phyloP scores from a whole-genome alignment of 2,888 invertebrate species.

The Caradrina kadenii region DNA sequence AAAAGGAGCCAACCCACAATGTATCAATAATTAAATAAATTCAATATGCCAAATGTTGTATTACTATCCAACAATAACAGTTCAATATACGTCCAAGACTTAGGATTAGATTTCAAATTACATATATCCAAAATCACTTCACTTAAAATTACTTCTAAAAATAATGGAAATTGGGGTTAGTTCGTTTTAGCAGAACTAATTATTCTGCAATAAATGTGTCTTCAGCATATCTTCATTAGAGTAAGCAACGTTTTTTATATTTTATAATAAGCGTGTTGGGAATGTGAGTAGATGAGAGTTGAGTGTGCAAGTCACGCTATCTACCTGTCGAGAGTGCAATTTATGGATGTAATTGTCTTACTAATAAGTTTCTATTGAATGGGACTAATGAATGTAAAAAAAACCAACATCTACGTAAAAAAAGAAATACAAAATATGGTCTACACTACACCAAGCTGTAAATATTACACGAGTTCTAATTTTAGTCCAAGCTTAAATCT shows the following conservation, averaged over 20 bases:
- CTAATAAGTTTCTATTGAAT: constrained; percentile 28
- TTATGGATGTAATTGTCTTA: constrained; percentile 42
- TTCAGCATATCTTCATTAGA: constrained; percentile 29
- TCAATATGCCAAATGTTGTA: no score
- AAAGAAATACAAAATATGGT: not conserved
- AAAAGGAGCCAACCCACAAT: no score
- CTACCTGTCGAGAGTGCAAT: constrained; percentile 52
- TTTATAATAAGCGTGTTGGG: constrained; percentile 50
- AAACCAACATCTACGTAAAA: not conserved
- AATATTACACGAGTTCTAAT: no score
- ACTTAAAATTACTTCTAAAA: no score
- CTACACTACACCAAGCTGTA: not conserved
- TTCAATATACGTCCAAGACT: no score
- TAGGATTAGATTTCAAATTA: no score
- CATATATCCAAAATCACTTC: no score
- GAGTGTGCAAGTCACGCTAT: constrained; percentile 23
- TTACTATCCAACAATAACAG: no score
- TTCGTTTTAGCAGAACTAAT: not conserved
- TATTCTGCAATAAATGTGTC: constrained; percentile 31
- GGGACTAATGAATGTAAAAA: not conserved
- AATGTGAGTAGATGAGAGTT: constrained; percentile 44
- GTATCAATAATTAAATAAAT: no score
- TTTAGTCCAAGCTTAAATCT: no score
- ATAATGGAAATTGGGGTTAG: not conserved
- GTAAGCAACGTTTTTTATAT: constrained; percentile 52